Evolutionary conservation across 2,888 invertebrate genomes (phyloP), one percentile per base, ranked within the genome.

Genomic region (Drosophila paucipuncta): DNA sequence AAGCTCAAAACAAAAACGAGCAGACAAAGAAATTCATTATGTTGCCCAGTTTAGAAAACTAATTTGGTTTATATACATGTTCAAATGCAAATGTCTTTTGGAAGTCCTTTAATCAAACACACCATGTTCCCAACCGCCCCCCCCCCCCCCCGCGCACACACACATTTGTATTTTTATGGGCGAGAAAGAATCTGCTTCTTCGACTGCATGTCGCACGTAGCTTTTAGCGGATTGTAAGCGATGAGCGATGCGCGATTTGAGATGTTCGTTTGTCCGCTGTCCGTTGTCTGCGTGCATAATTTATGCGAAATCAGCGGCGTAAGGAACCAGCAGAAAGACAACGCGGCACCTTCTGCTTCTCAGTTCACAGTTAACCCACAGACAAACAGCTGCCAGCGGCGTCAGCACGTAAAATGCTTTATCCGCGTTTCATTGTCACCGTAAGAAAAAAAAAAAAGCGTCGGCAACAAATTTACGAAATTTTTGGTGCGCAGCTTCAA

Each of bases 321-420:
- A 82, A 61, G 72, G 80, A 85, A 80, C 63, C 77, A 61, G 73
- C 67, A 76, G 53, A 62, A 68, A 52, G 62, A 58, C 65, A 60
- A 28, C 28, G 31, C 58, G 22, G 18, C 39, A 33, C 18, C 39
- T 55, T 47, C 37, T 22, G 4, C 30, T 22, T 4, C 31, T 30
- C 9, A n/a, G 37, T 13, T 13, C 7, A 10, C 22, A 4, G 13
- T 35, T 18, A 7, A 39, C 28, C n/a, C 22, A 18, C 30, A 39
- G 58, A 68, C 59, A 59, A 67, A 28, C 81, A 69, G 63, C 78
- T 73, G 78, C 68, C 84, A 69, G 63, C 53, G 79, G 68, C 86
- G 73, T 66, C 75, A 78, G 82, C 85, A 90, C 90, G 90, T 89
- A 89, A 90, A 89, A 89, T 89, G 90, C 89, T 87, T 87, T 89